Conservation (phyloP, 2,888 invertebrate species). For the Hyposoter dolosus region DNA sequence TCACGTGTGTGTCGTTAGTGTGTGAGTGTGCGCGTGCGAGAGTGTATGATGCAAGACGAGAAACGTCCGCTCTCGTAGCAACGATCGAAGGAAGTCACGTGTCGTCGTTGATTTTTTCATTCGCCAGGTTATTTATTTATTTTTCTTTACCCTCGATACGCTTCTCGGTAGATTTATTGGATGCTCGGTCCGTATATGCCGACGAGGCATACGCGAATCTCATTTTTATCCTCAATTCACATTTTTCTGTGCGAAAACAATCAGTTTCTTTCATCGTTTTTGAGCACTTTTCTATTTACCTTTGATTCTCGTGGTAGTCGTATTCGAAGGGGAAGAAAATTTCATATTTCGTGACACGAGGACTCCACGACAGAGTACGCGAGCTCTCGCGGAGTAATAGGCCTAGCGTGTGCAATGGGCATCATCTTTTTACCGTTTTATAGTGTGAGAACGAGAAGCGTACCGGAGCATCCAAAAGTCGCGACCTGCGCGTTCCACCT, state of each 20-base stretch:
- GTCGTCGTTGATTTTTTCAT: slow-evolving; percentile 33
- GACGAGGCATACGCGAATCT: background rate
- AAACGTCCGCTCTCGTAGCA: slow-evolving; percentile 54
- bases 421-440: slow-evolving; percentile 22
- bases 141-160: background rate
- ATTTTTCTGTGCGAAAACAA: background rate
- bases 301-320: background rate
- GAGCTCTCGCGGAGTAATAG: slow-evolving; percentile 8
- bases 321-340: background rate
- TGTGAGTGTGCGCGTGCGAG: background rate
- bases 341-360: slow-evolving; percentile 23
- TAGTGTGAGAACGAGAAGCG: background rate
- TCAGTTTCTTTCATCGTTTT: background rate
- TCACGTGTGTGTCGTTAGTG: background rate
- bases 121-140: background rate
- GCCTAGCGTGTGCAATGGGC: slow-evolving; percentile 12
- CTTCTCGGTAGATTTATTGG: background rate
- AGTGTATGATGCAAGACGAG: slow-evolving; percentile 57
- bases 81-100: slow-evolving; percentile 54
- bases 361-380: slow-evolving; percentile 1
- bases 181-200: background rate
- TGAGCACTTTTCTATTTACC: background rate
- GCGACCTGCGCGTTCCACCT: background rate
- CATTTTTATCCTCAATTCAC: background rate
- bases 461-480: background rate